Evolutionary conservation across 2,797 vertebrate genomes (phyloP).

Genomic region (Siniperca obscura): DNA sequence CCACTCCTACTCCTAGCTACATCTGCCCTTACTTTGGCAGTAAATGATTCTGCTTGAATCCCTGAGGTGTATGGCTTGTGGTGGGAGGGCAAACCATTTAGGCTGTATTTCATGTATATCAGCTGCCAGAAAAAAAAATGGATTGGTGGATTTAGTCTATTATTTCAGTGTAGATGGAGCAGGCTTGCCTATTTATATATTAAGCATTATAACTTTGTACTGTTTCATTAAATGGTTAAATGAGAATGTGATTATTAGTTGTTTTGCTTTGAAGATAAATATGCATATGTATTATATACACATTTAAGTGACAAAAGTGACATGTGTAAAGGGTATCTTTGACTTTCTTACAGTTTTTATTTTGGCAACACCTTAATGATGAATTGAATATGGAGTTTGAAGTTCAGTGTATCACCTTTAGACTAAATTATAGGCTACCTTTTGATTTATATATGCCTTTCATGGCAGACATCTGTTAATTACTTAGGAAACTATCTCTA

Average conservation of each 20-base stretch:
- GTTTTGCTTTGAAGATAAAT: background rate
- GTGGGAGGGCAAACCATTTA: constrained; percentile 58
- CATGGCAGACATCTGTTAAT: background rate
- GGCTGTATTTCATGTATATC: constrained; percentile 51
- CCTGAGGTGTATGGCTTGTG: constrained; percentile 52
- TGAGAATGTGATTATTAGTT: background rate
- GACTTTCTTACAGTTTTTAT: background rate
- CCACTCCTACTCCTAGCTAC: constrained; percentile 53
- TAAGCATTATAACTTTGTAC: background rate
- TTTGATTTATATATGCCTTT: background rate
- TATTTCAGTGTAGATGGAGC: constrained; percentile 21
- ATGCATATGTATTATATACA: background rate
- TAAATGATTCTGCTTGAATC: constrained; percentile 60
- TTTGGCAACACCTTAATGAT: background rate
- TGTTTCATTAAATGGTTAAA: constrained; percentile 13
- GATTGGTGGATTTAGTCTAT: constrained; percentile 22
- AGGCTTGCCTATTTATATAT: background rate
- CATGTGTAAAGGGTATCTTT: background rate
- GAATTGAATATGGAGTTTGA: background rate
- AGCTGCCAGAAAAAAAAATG: constrained; percentile 31
- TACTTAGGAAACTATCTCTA: constrained; percentile 1
- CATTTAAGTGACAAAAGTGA: background rate
- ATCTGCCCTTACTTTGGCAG: constrained; percentile 40
- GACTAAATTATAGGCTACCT: background rate
- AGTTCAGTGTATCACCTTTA: background rate